A percentile compares a stretch with the other conserved stretches of the same genome.
These are phyloP conservation scores for Neomonachus schauinslandi DNA, from an alignment of 2,113 vertebrate genomes.

Conservation along the genomic window DNA sequence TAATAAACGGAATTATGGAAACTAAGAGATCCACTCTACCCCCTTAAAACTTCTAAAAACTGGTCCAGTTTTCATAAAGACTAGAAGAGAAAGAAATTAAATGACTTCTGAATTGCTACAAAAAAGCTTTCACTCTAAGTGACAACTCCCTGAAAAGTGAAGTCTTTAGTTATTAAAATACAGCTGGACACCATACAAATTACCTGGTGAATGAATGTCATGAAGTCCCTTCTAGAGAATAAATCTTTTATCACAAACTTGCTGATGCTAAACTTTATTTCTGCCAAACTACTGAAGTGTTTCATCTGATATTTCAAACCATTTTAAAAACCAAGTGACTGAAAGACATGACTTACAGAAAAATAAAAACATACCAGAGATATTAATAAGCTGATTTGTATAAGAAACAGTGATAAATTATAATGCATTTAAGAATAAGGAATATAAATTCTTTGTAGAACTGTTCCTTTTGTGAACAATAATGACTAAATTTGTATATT, in stretches of 20 bases:
- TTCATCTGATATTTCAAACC: constrained; percentile 34
- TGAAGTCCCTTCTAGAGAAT: not conserved
- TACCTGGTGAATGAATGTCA: not conserved
- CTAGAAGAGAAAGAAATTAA: constrained; percentile 31
- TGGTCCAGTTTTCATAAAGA: not conserved
- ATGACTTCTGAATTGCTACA: not conserved
- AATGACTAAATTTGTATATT: not conserved
- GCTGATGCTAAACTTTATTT: not conserved
- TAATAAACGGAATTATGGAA: not conserved
- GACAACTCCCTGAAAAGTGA: not conserved
- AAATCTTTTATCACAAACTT: constrained; percentile 31
- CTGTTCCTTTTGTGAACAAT: not conserved
- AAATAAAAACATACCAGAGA: not conserved
- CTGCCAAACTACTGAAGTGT: not conserved
- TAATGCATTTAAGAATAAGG: constrained; percentile 38
- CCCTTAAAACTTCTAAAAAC: constrained; percentile 24
- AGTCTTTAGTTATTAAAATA: constrained; percentile 27
- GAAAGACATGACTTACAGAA: not conserved
- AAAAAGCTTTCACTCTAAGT: not conserved
- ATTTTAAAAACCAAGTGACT: constrained; percentile 28
- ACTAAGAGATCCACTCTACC: not conserved
- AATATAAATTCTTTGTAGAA: not conserved
- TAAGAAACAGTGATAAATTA: not conserved
- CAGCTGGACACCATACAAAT: constrained; percentile 38
- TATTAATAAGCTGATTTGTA: not conserved